Base-by-base conservation (phyloP, 1,140 invertebrate species). In the Nymphalis io region DNA sequence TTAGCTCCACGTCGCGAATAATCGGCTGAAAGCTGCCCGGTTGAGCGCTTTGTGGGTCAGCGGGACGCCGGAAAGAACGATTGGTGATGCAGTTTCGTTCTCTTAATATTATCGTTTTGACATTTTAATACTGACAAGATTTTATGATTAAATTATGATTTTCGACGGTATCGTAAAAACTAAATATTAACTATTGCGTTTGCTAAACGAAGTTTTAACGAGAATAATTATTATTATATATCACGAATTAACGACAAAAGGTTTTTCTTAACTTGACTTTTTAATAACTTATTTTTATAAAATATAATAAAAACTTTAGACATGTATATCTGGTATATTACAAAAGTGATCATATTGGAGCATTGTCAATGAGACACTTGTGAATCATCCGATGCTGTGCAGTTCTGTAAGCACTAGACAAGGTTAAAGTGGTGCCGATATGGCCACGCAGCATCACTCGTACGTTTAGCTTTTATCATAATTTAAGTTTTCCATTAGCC, bases 401-500 rank as follows among this genome's bases (percentile, higher is more conserved):
- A 70, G 61, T 59, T 67, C 65, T 20, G 39, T 48, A 20, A 60
- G 57, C 27, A 18, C 58, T 73, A 75, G 72, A 68, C 68, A 38
- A 63, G 67, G 53, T 68, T 73, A 81, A 61, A 53, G 39, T 65
- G 55, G 73, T 67, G 42, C 73, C 70, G 74, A 82, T 80, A 79
- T 69, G 75, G 78, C 79, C 78, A 79, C 81, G 78, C 87, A 84
- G 85, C 79, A 80, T 87, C 87, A 84, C 78, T 77, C 81, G 79
- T 74, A 77, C 81, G 78, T 81, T 85, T 81, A 79, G 89, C 89
- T 91, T 90, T 91, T 90, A 91, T 91, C 89, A 91, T 90, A 91
- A 90, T 91, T 91, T 90, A 91, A 91, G 88, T 91, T 90, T 89
- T 90, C 89, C 89, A 91, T 91, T 90, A 91, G 85, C 86, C 73